Base-by-base conservation (phyloP, 2,888 invertebrate species). In the Aleiodes testaceus region DNA sequence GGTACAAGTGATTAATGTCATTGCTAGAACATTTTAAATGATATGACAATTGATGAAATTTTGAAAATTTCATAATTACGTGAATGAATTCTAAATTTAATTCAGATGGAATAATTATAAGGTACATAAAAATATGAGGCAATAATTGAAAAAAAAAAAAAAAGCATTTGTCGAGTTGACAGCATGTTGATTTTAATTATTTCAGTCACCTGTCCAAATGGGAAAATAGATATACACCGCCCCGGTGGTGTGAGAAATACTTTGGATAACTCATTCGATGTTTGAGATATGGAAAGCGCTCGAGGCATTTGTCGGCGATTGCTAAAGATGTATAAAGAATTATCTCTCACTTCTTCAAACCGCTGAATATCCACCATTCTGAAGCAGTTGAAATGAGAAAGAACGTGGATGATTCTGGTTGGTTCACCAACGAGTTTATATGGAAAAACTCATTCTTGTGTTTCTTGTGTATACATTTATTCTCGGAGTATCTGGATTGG, bases 241-340 rank as follows among this genome's bases (percentile, higher is more conserved):
- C 77, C 75, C 59, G 61, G 47, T 74, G 75, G 78, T 79, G 79
- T 79, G 80, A 79, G 80, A 80, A 80, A 80, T 80, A 80, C 77
- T 78, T 78, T 70, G 78, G 77, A 80, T 80, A 79, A 76, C 80
- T 79, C 76, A 79, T 78, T 76, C 78, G 80, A 80, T 77, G 79
- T 76, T 72, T 74, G 78, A 79, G 80, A 79, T 73, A 74, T 79
- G 77, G 59, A 74, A 75, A 76, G 79, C 80, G 79, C 77, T 75
- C 75, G 76, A 76, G 78, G 79, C 79, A 80, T 80, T 75, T 78
- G 79, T 66, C 74, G 76, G 77, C 78, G 77, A 80, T 59, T 42
- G 42, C 59, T n/a, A 59, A 42, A 59, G 59, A 59, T 59, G 59
- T 79, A 80, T 77, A 77, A 80, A 80, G 80, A 80, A 80, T 80